Percentiles rank a stretch among this genome's conserved stretches.
These are phyloP conservation scores for Pristionchus arcanus DNA, from an alignment of 2,888 invertebrate species.

Conservation along the genomic window DNA sequence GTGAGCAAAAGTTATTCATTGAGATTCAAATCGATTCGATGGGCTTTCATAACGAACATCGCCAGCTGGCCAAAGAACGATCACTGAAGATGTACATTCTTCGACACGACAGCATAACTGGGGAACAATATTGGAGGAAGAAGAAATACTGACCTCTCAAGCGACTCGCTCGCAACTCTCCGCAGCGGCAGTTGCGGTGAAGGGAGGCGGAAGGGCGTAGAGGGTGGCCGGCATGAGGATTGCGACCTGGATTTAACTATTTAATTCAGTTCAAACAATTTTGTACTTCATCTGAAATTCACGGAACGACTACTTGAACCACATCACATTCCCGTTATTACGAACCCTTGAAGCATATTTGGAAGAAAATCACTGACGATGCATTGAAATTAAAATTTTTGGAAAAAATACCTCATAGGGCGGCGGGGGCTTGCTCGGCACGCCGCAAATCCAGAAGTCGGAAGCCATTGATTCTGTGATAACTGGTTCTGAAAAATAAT, in stretches of 20 bases:
- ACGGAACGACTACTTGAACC: no score
- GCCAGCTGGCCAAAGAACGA: no score
- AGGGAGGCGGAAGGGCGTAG: constrained; percentile 11
- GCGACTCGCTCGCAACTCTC: neutral
- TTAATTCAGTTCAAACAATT: no score
- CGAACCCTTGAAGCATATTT: no score
- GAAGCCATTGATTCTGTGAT: constrained; percentile 44
- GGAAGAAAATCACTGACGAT: no score
- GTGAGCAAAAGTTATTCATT: neutral
- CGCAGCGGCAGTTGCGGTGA: neutral
- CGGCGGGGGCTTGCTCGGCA: constrained; percentile 50
- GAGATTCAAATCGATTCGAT: no score
- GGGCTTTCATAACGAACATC: no score
- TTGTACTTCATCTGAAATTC: no score
- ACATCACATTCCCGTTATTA: no score
- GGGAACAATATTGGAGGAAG: no score
- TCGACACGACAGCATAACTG: no score
- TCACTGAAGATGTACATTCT: no score
- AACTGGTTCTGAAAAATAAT: constrained; percentile 46
- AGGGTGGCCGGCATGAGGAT: constrained; percentile 45
- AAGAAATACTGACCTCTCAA: neutral
- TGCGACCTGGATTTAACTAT: neutral
- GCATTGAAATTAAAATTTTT: neutral
- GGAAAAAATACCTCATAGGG: constrained; percentile 45
- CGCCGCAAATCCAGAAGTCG: constrained; percentile 55